A percentile compares a stretch with the other conserved stretches of the same genome.
Evolutionary conservation across 2,113 vertebrate species (phyloP).

Genomic region (Tragulus kanchil): DNA sequence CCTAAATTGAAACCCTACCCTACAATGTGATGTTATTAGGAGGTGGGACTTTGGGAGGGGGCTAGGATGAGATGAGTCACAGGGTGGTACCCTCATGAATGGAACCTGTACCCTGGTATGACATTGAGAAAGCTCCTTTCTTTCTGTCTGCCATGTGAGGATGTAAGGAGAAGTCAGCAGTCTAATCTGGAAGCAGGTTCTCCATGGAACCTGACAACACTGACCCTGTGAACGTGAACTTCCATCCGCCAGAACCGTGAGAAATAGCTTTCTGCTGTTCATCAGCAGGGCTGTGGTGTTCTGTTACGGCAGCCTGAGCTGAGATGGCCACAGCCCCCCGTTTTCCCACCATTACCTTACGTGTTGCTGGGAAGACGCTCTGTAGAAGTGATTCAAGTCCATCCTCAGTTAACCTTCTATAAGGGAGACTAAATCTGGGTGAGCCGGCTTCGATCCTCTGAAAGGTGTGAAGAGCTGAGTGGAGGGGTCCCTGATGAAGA

Average conservation of each 20-base stretch:
- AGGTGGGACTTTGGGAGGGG: not conserved
- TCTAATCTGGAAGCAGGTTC: not conserved
- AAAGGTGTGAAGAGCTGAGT: not conserved
- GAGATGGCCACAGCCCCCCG: not conserved
- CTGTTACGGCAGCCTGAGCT: not conserved
- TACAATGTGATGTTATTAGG: not conserved
- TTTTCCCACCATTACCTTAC: not conserved
- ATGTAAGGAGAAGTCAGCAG: not conserved
- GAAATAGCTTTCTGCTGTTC: not conserved
- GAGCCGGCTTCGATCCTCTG: not conserved
- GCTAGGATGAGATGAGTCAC: not conserved
- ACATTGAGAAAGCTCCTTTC: not conserved
- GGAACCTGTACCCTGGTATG: not conserved
- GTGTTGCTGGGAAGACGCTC: not conserved
- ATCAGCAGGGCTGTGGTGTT: no score
- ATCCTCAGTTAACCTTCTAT: not conserved
- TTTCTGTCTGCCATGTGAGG: not conserved
- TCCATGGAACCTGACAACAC: rapidly evolving
- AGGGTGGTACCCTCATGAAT: no score
- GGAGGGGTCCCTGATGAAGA: not conserved
- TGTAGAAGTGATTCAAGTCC: not conserved
- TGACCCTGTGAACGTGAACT: not conserved
- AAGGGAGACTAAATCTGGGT: not conserved
- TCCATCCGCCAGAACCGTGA: not conserved
- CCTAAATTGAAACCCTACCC: not conserved